Percentiles rank a stretch among this genome's conserved stretches.
Evolutionary conservation across 2,797 vertebrate species (phyloP).

Genomic region (Antennarius maculatus): DNA sequence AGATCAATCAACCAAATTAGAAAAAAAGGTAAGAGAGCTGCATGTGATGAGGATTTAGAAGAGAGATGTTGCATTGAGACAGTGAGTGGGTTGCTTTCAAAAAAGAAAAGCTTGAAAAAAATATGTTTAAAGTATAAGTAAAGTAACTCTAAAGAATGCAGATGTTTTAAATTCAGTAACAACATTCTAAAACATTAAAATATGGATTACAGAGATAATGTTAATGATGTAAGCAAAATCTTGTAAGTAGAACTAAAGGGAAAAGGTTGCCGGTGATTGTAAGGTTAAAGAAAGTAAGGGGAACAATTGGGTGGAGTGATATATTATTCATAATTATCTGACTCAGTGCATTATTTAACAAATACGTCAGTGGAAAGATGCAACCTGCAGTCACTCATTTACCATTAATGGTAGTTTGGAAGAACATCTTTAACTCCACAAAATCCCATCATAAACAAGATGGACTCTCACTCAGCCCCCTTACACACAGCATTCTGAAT

Average conservation of each 20-base stretch:
- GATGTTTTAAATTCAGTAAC: constrained; percentile 28
- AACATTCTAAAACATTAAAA: constrained; percentile 3
- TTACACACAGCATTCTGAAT: background rate
- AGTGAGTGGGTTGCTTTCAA: constrained; percentile 42
- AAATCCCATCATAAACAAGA: constrained; percentile 7
- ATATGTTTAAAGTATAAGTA: constrained; percentile 34
- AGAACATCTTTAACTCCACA: constrained; percentile 9
- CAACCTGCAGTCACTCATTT: constrained; percentile 24
- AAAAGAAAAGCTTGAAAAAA: constrained; percentile 45
- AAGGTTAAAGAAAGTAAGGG: constrained; percentile 26
- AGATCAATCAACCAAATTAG: constrained; percentile 49
- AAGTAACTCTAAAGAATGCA: constrained; percentile 12
- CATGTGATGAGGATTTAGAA: constrained; percentile 11
- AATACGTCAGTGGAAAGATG: constrained; percentile 32
- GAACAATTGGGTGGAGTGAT: constrained; percentile 11
- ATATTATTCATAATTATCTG: constrained; percentile 58
- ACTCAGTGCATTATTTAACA: constrained; percentile 60
- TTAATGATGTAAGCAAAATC: constrained; percentile 16
- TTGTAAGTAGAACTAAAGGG: constrained; percentile 15
- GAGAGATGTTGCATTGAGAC: constrained; percentile 24
- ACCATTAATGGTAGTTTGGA: constrained; percentile 23
- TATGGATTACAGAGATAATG: background rate
- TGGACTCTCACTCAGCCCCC: constrained; percentile 1
- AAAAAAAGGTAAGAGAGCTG: constrained; percentile 20
- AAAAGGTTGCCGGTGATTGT: constrained; percentile 35